phyloP scores from a whole-genome alignment of 92 coral and sea anemone genomes.

The Siderastrea siderea region DNA sequence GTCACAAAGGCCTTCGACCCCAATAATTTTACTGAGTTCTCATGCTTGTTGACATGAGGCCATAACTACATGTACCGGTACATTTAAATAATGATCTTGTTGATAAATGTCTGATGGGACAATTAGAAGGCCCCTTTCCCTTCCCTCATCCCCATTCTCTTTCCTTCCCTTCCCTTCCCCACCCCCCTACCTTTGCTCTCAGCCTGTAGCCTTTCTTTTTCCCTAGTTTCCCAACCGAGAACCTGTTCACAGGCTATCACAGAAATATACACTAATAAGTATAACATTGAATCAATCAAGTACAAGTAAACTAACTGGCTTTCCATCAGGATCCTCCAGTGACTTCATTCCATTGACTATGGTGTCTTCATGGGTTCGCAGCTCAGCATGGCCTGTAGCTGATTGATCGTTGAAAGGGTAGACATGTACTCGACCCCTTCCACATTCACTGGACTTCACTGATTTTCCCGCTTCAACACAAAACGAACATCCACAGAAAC shows the following conservation, averaged over 20 bases:
- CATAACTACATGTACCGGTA: too few relatives aligned
- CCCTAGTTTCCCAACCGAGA: too few relatives aligned
- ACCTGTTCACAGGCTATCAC: neutral
- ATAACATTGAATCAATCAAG: neutral
- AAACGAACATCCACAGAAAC: constrained; percentile 56
- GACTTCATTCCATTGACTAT: constrained; percentile 46
- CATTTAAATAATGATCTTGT: too few relatives aligned
- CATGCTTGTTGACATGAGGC: too few relatives aligned
- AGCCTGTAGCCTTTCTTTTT: too few relatives aligned
- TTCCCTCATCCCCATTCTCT: too few relatives aligned
- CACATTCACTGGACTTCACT: constrained; percentile 30
- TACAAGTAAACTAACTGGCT: constrained; percentile 28
- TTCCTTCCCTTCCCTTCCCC: too few relatives aligned
- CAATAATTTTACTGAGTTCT: too few relatives aligned
- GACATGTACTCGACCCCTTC: constrained; percentile 41
- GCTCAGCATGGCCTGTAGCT: constrained; percentile 47
- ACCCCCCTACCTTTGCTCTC: too few relatives aligned
- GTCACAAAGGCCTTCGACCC: too few relatives aligned
- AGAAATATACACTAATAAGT: neutral
- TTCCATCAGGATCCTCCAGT: constrained; percentile 38
- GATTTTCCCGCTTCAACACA: constrained; percentile 55
- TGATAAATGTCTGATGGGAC: too few relatives aligned
- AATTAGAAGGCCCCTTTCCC: too few relatives aligned
- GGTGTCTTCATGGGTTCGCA: constrained; percentile 41
- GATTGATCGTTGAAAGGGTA: constrained; percentile 48